Base-by-base conservation (phyloP, 2,888 invertebrate species). In the Nomada hirtipes region DNA sequence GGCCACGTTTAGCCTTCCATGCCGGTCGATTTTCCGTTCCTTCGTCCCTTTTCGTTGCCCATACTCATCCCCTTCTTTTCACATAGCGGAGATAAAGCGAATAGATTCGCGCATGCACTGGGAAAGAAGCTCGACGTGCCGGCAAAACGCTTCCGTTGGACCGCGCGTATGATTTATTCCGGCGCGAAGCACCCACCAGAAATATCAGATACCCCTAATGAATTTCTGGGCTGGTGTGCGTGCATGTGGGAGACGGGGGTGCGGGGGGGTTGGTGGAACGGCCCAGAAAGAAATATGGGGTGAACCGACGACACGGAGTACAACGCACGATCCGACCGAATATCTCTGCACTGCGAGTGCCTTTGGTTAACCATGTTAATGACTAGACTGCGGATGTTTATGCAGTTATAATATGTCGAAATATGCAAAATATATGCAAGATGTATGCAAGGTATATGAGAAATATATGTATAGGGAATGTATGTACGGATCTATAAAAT, bases 151-250 rank as follows among this genome's bases (percentile, higher is more conserved):
- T 88, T 86, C 79, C 89, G 77, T 79, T 80, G 76, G 73, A 70
- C 76, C 82, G 68, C 78, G 78, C 85, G 83, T 84, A 89, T 92
- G 92, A 92, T 92, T 92, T 92, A 92, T 92, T 90, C 88, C 86
- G 86, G 89, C 90, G 92, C 90, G 92, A 92, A 92, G 88, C 92
- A 92, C 85, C 92, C 90, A 92, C 91, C 91, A 92, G 92, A 92
- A 92, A 92, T 92, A 92, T 92, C 92, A 90, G 92, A 92, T 92
- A 92, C 90, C 92, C 90, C 90, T 92, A 92, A 92, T 92, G 92
- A 92, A 92, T 88, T 88, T 88, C 87, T 83, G 76, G 70, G 20
- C 23, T 68, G 64, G 83, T 76, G 79, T 87, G 85, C 65, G 78
- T 78, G 59, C 57, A 55, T 60, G 73, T 65, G n/a, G 23, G 61